A percentile compares a stretch with the other conserved stretches of the same genome.
phyloP scores from a whole-genome alignment of 2,113 vertebrate genomes.

The Chitala chitala region DNA sequence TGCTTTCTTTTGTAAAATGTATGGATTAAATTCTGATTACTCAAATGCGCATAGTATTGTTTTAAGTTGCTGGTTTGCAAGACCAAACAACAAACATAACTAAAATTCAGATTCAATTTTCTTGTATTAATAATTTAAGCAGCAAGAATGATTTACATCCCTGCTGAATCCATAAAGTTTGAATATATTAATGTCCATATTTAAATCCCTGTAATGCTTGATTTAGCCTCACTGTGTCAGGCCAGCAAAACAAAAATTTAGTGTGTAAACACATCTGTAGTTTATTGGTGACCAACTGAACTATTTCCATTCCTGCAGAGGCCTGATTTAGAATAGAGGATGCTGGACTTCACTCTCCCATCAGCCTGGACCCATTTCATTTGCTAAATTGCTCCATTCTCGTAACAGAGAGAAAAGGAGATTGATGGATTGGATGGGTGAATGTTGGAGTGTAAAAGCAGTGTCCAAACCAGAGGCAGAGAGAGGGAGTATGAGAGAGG shows the following conservation, averaged over 20 bases:
- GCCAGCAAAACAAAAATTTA: not conserved
- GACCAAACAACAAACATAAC: not conserved
- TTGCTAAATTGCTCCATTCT: constrained; percentile 30
- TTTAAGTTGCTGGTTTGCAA: not conserved
- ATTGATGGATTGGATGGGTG: constrained; percentile 31
- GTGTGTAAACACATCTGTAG: constrained; percentile 34
- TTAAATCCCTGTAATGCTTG: not conserved
- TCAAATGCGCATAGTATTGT: not conserved
- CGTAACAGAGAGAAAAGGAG: constrained; percentile 30
- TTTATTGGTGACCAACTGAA: constrained; percentile 32
- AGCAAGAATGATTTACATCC: constrained; percentile 13
- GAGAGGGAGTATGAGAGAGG: constrained; percentile 11
- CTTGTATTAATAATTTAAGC: not conserved
- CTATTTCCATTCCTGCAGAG: constrained; percentile 4
- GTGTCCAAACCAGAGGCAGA: not conserved
- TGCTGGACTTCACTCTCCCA: constrained; percentile 15
- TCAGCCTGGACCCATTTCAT: constrained; percentile 22
- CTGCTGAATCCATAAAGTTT: not conserved
- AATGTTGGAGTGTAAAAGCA: not conserved
- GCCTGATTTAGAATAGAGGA: constrained; percentile 31
- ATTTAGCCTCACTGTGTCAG: not conserved
- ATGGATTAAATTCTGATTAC: not conserved
- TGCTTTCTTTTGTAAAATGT: constrained; percentile 33
- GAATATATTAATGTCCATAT: not conserved
- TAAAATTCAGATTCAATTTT: not conserved